Base-by-base conservation (phyloP, 2,888 invertebrate species). In the Drosophila falleni region DNA sequence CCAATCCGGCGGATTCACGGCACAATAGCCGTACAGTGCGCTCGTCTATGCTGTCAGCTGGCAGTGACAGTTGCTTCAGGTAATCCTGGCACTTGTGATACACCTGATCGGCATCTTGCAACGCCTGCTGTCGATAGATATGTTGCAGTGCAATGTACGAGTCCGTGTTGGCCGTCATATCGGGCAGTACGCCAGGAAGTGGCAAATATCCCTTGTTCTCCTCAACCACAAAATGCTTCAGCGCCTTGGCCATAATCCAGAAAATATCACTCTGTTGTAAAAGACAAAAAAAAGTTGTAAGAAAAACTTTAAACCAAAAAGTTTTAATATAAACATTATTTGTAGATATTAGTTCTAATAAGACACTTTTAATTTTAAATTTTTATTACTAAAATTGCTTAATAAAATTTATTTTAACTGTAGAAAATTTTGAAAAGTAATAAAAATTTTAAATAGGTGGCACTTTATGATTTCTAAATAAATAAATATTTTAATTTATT, bases 131-230 rank as follows among this genome's bases (percentile, higher is more conserved):
- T 67, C 96, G 95, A 91, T 98, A 97, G 49, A 98, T 94, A 92
- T 97, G 97, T 92, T 98, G 98, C 60, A 99, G 94, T 71, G 96
- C 95, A 49, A 99, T 95, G 92, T 97, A 99, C 83, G 97, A 96
- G 69, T 96, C 96, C 5, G 98, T 98, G 81, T 98, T 98, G 2
- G 98, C 96, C 4, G 98, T 98, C 99, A 99, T 99, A 90, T 99
- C 99, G 2, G 99, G 99, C 46, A 99, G 93, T 9, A 96, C 95
- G 23, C 99, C 99, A 85, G 96, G 94, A 5, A 99, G 92, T 6
- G 99, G 99, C 23, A 99, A 93, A 67, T 94, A 94, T 19, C 96
- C 97, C 75, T 95, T 93, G 5, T 97, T 97, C 92, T 98, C 98
- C 68, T 95, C 95, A 86, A 96, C 95, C 35, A 97, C 95, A 93